Percentiles rank a stretch among this genome's conserved stretches.
These are phyloP conservation scores for Agrotis clavis DNA, from an alignment of 2,888 invertebrate species.

Conservation along the genomic window DNA sequence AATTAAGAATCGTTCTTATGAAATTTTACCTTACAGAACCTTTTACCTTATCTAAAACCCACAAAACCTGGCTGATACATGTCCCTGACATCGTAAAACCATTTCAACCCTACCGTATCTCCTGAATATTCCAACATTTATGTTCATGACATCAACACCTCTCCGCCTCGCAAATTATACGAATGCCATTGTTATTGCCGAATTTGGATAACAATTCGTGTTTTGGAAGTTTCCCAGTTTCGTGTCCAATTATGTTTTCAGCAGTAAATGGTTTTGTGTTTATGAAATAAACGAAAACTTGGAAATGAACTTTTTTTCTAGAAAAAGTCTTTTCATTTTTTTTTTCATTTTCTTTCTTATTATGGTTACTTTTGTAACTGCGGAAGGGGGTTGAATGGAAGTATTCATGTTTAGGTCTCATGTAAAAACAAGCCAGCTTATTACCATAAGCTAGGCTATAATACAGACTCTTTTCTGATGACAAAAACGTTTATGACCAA, in stretches of 20 bases:
- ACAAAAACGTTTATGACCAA: too few species aligned
- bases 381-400: too few species aligned
- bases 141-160: conserved; percentile 52
- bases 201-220: conserved; percentile 32
- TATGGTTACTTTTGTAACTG: too few species aligned
- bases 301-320: not conserved
- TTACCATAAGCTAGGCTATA: not conserved
- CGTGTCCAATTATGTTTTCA: not conserved
- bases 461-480: not conserved
- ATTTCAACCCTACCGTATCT: conserved; percentile 37
- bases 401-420: not conserved
- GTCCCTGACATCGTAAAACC: conserved; percentile 5
- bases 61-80: not conserved
- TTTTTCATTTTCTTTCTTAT: too few species aligned
- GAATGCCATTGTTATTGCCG: conserved; percentile 32
- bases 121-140: conserved; percentile 53
- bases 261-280: not conserved
- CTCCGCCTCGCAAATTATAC: conserved; percentile 24
- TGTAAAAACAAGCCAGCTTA: not conserved
- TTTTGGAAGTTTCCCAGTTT: conserved; percentile 11
- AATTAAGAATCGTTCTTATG: too few species aligned
- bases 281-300: not conserved
- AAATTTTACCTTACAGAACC: too few species aligned
- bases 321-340: too few species aligned
- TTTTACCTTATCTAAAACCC: not conserved